phyloP scores from a whole-genome alignment of 2,113 vertebrate genomes.

The Nansenia antarctica region DNA sequence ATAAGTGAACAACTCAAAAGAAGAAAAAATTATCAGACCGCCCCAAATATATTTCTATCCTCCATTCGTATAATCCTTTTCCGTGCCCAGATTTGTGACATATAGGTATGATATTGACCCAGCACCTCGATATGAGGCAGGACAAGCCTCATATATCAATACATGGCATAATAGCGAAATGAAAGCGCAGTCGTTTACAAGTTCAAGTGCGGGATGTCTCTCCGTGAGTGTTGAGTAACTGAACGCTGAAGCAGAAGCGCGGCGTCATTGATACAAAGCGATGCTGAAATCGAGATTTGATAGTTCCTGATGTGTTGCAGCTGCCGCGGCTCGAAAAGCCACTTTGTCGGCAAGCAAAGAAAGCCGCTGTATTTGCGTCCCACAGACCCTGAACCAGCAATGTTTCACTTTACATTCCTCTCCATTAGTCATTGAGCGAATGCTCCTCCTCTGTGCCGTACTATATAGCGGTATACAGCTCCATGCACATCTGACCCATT shows the following conservation, averaged over 20 bases:
- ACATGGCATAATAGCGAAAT: too few relatives aligned
- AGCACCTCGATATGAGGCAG: conserved; percentile 11
- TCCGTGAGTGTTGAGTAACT: conserved; percentile 14
- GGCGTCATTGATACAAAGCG: conserved; percentile 28
- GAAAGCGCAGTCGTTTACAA: background rate
- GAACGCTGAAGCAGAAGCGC: background rate
- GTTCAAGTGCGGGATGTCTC: background rate
- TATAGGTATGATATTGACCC: background rate
- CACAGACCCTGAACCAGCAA: conserved; percentile 44
- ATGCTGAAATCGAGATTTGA: conserved; percentile 50
- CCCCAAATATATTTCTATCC: too few relatives aligned
- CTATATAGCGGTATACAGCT: background rate
- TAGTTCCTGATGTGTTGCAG: conserved; percentile 43
- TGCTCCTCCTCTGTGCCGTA: too few relatives aligned
- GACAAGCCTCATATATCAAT: too few relatives aligned
- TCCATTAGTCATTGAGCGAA: conserved; percentile 49
- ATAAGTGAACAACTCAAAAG: background rate
- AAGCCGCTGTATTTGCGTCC: background rate
- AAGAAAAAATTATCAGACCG: background rate
- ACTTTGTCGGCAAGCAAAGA: conserved; percentile 25
- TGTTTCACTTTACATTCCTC: conserved; percentile 35
- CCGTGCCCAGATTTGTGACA: too few relatives aligned
- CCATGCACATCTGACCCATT: background rate
- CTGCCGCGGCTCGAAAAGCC: conserved; percentile 14
- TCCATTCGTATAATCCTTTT: too few relatives aligned